phyloP scores from a whole-genome alignment of 2,888 invertebrate genomes.

The Sussaba pulchella region DNA sequence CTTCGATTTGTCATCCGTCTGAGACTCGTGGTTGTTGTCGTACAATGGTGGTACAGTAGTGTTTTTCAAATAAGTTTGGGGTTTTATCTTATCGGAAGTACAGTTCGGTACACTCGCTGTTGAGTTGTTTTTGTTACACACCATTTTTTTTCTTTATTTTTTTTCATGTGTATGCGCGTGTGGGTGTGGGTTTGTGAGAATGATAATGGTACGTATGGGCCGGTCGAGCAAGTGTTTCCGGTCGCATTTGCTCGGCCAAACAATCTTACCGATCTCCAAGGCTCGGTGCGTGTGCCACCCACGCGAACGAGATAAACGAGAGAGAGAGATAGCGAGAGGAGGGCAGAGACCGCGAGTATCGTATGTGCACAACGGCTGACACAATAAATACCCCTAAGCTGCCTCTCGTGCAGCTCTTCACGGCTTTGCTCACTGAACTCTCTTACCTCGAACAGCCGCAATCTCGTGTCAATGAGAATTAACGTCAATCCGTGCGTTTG shows the following conservation, averaged over 20 bases:
- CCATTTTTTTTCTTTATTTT: no score
- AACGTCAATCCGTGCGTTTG: neutral
- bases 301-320: constrained; percentile 57
- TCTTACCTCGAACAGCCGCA: neutral
- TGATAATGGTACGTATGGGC: constrained; percentile 43
- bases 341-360: constrained; percentile 33
- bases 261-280: constrained; percentile 58
- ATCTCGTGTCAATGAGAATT: neutral
- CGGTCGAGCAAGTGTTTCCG: constrained; percentile 53
- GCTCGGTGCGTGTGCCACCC: constrained; percentile 60
- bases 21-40: no score
- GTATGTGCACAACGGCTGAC: constrained; percentile 35
- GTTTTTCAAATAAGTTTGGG: constrained; percentile 29
- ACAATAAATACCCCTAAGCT: constrained; percentile 32
- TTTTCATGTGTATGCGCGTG: neutral
- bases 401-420: constrained; percentile 24
- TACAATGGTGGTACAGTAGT: constrained; percentile 20
- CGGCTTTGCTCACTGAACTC: constrained; percentile 14
- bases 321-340: constrained; percentile 27
- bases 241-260: constrained; percentile 42
- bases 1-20: neutral
- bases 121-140: neutral
- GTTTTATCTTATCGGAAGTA: constrained; percentile 50
- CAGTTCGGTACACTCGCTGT: neutral
- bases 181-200: constrained; percentile 8